Evolutionary conservation across 1,140 invertebrate species (phyloP).

Genomic region (Rhagoletis zephyria): DNA sequence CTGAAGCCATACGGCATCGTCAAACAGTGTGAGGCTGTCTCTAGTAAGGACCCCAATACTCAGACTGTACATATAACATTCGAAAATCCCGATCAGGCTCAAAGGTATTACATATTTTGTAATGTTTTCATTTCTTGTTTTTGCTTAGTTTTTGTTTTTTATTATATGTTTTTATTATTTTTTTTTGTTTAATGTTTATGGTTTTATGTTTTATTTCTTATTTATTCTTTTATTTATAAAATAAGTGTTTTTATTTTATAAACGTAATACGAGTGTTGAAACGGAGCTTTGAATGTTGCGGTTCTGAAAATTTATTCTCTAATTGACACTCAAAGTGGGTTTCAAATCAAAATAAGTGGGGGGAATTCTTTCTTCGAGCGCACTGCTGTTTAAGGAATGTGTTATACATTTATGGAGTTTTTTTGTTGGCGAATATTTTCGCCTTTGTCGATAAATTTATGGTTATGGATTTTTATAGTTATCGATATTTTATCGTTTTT

Average conservation of each 20-base stretch:
- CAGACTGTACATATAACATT: constrained; percentile 88
- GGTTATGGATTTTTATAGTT: too few relatives aligned
- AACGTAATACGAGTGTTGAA: constrained; percentile 40
- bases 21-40: constrained; percentile 87
- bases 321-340: too few relatives aligned
- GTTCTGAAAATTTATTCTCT: background rate
- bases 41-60: constrained; percentile 83
- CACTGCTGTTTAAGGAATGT: too few relatives aligned
- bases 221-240: background rate
- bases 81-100: constrained; percentile 89
- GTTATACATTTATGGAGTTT: too few relatives aligned
- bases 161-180: background rate
- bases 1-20: constrained; percentile 86
- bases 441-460: too few relatives aligned
- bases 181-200: background rate
- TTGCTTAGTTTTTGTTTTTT: background rate
- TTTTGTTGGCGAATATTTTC: too few relatives aligned
- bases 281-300: constrained; percentile 28
- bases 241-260: constrained; percentile 5
- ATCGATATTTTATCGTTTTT: too few relatives aligned
- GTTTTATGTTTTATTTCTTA: background rate
- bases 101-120: constrained; percentile 81
- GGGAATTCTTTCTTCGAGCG: too few relatives aligned
- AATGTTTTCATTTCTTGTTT: constrained; percentile 57
- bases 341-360: too few relatives aligned